These are phyloP conservation scores for Crotalus horridus DNA, from an alignment of 2,113 vertebrate species.

Conservation along the genomic window DNA sequence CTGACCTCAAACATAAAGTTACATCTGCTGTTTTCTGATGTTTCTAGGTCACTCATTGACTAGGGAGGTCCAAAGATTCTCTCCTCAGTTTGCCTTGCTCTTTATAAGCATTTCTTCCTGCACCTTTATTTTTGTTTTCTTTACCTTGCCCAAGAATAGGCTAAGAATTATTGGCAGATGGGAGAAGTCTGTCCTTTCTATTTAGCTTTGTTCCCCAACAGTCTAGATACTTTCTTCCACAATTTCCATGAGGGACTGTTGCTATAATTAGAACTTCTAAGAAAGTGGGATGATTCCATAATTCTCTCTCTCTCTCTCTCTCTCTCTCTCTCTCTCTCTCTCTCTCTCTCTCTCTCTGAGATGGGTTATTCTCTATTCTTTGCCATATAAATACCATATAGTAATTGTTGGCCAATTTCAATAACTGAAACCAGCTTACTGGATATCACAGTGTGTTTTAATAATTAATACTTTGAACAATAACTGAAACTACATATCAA, in stretches of 20 bases:
- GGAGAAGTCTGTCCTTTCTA: neutral
- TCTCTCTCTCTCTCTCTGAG: neutral
- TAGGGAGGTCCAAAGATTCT: neutral
- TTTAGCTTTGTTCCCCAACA: neutral
- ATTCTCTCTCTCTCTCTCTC: neutral
- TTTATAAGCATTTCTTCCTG: neutral
- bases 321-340: neutral
- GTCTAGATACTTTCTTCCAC: neutral
- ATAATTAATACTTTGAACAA: neutral
- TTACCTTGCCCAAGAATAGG: neutral
- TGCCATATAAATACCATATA: neutral
- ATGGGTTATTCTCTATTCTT: neutral
- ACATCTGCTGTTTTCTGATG: no score
- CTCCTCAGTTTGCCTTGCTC: neutral
- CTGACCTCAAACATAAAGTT: neutral
- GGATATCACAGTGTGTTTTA: neutral
- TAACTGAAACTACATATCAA: neutral
- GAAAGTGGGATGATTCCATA: neutral
- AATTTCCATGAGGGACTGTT: neutral
- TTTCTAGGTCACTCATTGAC: neutral
- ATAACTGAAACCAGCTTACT: neutral
- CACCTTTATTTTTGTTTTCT: neutral
- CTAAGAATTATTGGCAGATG: neutral
- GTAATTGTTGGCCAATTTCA: neutral
- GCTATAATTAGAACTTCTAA: neutral